Base-by-base conservation (phyloP, 2,888 invertebrate species). In the Entomobrya proxima region DNA sequence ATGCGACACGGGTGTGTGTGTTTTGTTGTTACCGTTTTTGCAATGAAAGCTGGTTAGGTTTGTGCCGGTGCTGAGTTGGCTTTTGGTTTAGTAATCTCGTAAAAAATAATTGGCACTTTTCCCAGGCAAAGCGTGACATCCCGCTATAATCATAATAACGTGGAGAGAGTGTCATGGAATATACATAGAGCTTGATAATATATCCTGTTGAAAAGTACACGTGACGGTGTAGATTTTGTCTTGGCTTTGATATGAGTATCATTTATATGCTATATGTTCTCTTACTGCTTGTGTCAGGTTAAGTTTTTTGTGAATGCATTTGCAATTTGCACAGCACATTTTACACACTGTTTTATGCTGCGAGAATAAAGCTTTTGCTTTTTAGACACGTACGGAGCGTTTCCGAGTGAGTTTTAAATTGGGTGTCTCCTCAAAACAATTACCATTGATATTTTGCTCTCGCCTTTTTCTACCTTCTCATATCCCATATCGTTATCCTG, bases 81-180 rank as follows among this genome's bases (percentile, higher is more conserved):
- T 72, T 72, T 6, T 13, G 7, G 15, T 13, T 44, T 44, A 44
- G 15, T 47, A 47, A 11, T 30, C 44, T 80, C 83, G 61, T 84
- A 86, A 89, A 89, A 89, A 89, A 89, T 89, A 89, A 88, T 89
- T 89, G 89, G 89, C 89, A 89, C 85, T 87, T 88, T 83, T 89
- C 89, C 89, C 87, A 72, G n/a, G 72, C 47, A 78, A 78, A 78
- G 78, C 78, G 61, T 78, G 58, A 37, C 47, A 74, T 35, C n/a
- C 32, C 47, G n/a, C 72, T 35, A 32, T 55, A 64, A 64, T 64
- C 75, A 24, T n/a, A 47, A 24, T 27, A 27, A 27, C 44, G 5
- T 5, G 21, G 6, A 11, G 2, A 40, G 4, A 35, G 7, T 35
- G 35, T 40, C 9, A 67, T 21, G 6, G 1, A 11, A 44, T 13